Evolutionary conservation across 2,113 vertebrate species (phyloP), one percentile per base, ranked within the genome.

Genomic region (Chionis minor): DNA sequence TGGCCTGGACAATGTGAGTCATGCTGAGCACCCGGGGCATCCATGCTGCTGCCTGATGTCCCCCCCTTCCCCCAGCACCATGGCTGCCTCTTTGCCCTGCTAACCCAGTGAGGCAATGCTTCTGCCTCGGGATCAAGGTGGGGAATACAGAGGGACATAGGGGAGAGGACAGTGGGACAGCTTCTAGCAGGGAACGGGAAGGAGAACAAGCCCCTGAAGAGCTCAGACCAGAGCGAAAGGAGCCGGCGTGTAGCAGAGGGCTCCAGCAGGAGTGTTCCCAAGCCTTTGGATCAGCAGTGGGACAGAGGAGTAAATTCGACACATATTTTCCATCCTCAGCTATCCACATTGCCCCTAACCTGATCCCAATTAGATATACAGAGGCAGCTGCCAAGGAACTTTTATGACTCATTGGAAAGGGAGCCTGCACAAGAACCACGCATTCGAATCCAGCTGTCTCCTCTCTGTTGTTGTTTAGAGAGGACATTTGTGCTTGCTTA

Each of bases 321-420:
- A 51, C 81, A 77, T 94, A 96, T 96, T 98, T 98, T 98, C 96
- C 96, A 97, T 83, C 86, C 88, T 67, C 80, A 54, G 88, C 95
- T 95, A 77, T 96, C 85, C 83, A 38, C 90, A 32, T 52, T 97
- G 96, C 88, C 94, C 94, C 96, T 81, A 96, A 89, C 94, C 97
- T 97, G 97, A 98, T 97, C 97, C 96, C 95, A 92, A 89, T 93
- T 27, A 92, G 96, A 97, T 78, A 96, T n/a, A 83, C 91, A 47
- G 73, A 70, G 80, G 63, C 38, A 22, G 49, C 92, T 87, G 97
- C 93, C 96, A 97, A 94, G 95, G 56, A 95, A 45, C 62, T 85
- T 83, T 86, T 63, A 90, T 98, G 98, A 98, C 32, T 98, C 98
- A 98, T 90, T 66, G n/a, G 69, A 86, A 92, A 73, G 77, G 59